phyloP scores from a whole-genome alignment of 2,888 invertebrate genomes.

The Lutraria lutraria region DNA sequence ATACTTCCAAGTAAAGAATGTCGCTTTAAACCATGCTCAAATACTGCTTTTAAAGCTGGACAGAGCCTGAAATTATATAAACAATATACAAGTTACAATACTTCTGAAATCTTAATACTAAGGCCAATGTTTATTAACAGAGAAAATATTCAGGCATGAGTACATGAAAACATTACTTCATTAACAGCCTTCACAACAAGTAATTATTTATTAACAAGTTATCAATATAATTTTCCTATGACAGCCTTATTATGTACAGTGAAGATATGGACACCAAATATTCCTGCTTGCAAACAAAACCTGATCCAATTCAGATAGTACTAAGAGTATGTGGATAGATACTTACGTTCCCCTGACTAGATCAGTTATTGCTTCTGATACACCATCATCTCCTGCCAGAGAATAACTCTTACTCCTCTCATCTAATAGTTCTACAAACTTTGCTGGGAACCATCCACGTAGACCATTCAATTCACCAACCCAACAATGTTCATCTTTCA shows the following conservation, averaged over 20 bases:
- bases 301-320: no score
- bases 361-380: conserved; percentile 98
- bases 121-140: no score
- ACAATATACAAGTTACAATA: background rate
- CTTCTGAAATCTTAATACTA: background rate
- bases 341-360: conserved; percentile 93
- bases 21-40: conserved; percentile 97
- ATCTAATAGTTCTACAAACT: conserved; percentile 97
- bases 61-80: conserved; percentile 89
- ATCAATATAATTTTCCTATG: no score
- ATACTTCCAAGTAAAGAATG: conserved; percentile 95
- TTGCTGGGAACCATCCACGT: conserved; percentile 97
- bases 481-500: conserved; percentile 99
- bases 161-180: no score
- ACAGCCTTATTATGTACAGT: no score
- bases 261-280: no score
- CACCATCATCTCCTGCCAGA: conserved; percentile 95
- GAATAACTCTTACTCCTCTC: conserved; percentile 93
- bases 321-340: no score
- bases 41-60: conserved; percentile 96
- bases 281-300: no score
- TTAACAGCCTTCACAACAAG: no score
- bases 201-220: no score
- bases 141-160: no score
- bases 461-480: conserved; percentile 98